Conservation (phyloP, 2,797 vertebrate genomes). For the Anguilla megastoma region DNA sequence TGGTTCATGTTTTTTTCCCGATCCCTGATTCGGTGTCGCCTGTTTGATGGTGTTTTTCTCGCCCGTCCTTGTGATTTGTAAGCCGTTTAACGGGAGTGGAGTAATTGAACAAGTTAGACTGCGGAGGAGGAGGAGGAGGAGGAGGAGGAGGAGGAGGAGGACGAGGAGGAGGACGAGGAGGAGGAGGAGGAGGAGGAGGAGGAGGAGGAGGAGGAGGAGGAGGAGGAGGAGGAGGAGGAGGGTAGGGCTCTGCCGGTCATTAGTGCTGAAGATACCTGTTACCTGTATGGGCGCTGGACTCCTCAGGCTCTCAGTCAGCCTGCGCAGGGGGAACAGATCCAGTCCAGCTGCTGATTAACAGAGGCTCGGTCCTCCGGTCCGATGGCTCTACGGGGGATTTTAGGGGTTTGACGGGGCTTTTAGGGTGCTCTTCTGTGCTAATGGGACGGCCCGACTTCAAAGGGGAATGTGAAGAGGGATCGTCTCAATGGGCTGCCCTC, state of each 20-base stretch:
- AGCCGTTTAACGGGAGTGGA: slow-evolving; percentile 70
- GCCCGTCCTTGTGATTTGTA: slow-evolving; percentile 71
- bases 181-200: too few relatives aligned
- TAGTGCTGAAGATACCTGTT: slow-evolving; percentile 72
- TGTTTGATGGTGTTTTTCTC: slow-evolving; percentile 68
- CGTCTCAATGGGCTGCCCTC: slow-evolving; percentile 63
- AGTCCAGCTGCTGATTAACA: slow-evolving; percentile 76
- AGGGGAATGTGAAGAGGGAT: slow-evolving; percentile 66
- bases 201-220: too few relatives aligned
- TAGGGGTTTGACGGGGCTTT: slow-evolving; percentile 53
- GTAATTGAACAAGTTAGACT: slow-evolving; percentile 66
- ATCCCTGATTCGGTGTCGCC: slow-evolving; percentile 60
- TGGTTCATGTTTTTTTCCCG: slow-evolving; percentile 50
- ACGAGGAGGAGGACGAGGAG: neutral
- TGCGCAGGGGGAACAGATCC: slow-evolving; percentile 67
- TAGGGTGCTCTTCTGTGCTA: slow-evolving; percentile 72
- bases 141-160: too few relatives aligned
- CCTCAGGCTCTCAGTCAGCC: slow-evolving; percentile 62
- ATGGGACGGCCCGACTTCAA: slow-evolving; percentile 71
- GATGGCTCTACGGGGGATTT: slow-evolving; percentile 64
- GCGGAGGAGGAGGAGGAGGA: slow-evolving; percentile 36
- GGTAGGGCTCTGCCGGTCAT: slow-evolving; percentile 67
- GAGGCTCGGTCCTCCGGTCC: slow-evolving; percentile 71
- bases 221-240: neutral
- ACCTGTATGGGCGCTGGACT: slow-evolving; percentile 68